These are phyloP conservation scores for Intoshia linei DNA, from an alignment of 1,140 invertebrate genomes.

Conservation along the genomic window DNA sequence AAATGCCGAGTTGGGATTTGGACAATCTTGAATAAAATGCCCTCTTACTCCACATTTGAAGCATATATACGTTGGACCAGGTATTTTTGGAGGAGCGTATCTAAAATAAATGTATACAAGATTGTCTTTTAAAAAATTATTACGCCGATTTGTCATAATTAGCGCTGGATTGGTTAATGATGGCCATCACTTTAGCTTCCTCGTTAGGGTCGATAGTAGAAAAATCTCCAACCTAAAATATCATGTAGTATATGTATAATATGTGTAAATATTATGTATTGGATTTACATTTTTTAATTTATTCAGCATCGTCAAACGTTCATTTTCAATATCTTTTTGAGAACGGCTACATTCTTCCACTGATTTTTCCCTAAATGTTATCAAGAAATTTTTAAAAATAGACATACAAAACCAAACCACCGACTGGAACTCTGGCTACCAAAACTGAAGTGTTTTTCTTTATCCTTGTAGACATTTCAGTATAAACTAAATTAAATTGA, in stretches of 20 bases:
- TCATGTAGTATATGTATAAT: too few relatives aligned
- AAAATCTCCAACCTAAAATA: not conserved
- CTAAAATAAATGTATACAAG: not conserved
- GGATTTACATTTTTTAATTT: too few relatives aligned
- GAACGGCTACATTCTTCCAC: too few relatives aligned
- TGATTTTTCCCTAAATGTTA: too few relatives aligned
- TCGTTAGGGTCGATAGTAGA: not conserved
- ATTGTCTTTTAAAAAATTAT: not conserved
- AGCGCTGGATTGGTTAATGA: not conserved
- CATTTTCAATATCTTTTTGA: too few relatives aligned
- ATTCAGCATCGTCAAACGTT: too few relatives aligned
- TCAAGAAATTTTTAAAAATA: too few relatives aligned
- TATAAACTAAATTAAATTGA: too few relatives aligned
- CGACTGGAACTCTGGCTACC: not conserved
- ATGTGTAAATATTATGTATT: too few relatives aligned
- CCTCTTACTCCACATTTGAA: slow-evolving; percentile 60
- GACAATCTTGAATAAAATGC: slow-evolving; percentile 80
- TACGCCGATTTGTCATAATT: not conserved
- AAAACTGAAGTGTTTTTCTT: not conserved
- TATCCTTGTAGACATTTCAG: not conserved
- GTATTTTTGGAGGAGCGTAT: too few relatives aligned
- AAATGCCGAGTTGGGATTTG: too few relatives aligned
- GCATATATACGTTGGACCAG: slow-evolving; percentile 56
- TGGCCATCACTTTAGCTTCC: not conserved
- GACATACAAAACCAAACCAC: not conserved